Base-by-base conservation (phyloP, 2,888 invertebrate genomes). In the Gymnoscelis rufifasciata region DNA sequence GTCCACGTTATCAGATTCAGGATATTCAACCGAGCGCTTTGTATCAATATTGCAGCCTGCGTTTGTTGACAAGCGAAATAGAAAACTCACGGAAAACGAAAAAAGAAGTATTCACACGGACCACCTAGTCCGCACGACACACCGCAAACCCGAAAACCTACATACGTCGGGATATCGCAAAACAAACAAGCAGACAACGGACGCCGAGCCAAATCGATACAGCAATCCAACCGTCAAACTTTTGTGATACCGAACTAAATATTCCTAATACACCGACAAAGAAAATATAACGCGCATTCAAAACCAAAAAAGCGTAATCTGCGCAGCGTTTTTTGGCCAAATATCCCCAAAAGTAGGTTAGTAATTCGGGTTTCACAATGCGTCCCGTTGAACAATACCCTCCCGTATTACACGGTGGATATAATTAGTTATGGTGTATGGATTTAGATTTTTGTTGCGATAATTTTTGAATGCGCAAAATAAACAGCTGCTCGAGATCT, bases 391-490 rank as follows among this genome's bases (percentile, higher is more conserved):
- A 82, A 84, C 83, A 87, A 83, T 75, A 60, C 62, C 65, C 59
- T 62, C 60, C 65, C 72, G 71, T 75, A 81, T 87, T 87, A 84
- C 79, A 81, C 57, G 84, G 80, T 84, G 84, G 86, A 86, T 88
- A 82, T 88, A 86, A 88, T 88, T 88, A 88, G 87, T 74, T 83
- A 86, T 88, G 88, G 87, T 87, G 81, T 76, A 83, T 77, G 86
- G 87, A 86, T 87, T 87, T 86, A 86, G 88, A 87, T 87, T 80
- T 33, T 84, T 74, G 78, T 81, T 78, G 78, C 74, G 87, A 86
- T 87, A 86, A 87, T 83, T 80, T 80, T 78, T 84, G 81, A 86
- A 86, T 84, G 71, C 74, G 46, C 62, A 65, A 74, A 80, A 77
- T 68, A 84, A 78, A 84, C 87, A 87, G 78, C 87, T 87, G 87